Evolutionary conservation across 1,140 invertebrate genomes (phyloP).

Genomic region (Drosophila melanogaster): DNA sequence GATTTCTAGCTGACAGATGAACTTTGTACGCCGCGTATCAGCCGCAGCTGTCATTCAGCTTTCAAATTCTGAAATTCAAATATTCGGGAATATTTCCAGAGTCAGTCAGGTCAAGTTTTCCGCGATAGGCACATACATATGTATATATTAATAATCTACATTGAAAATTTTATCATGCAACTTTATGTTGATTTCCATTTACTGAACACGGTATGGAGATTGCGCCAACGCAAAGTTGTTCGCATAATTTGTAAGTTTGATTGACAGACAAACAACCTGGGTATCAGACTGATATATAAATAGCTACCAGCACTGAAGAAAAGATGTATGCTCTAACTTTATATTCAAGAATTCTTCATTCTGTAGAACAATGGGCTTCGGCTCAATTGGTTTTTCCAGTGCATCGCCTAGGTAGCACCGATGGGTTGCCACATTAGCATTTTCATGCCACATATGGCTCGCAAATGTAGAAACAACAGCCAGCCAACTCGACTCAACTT

Average conservation of each 20-base stretch:
- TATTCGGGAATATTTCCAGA: constrained; percentile 7
- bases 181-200: not conserved
- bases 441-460: constrained; percentile 53
- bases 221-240: not conserved
- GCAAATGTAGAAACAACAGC: constrained; percentile 40
- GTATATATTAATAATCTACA: constrained; percentile 1
- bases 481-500: constrained; percentile 9
- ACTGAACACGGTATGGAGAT: not conserved
- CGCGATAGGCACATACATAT: constrained; percentile 12
- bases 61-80: not conserved
- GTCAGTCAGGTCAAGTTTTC: constrained; percentile 28
- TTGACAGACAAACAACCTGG: constrained; percentile 17
- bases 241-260: constrained; percentile 17
- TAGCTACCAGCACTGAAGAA: not conserved
- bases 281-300: not conserved
- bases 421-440: constrained; percentile 48
- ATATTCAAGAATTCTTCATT: not conserved
- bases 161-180: not conserved
- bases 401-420: constrained; percentile 18
- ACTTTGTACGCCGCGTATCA: constrained; percentile 44
- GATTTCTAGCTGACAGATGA: constrained; percentile 34
- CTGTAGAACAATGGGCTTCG: not conserved
- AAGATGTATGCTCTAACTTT: not conserved
- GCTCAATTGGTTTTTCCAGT: not conserved
- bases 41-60: not conserved